These are phyloP conservation scores for Myripristis murdjan DNA, from an alignment of 2,797 vertebrate genomes.

Conservation along the genomic window DNA sequence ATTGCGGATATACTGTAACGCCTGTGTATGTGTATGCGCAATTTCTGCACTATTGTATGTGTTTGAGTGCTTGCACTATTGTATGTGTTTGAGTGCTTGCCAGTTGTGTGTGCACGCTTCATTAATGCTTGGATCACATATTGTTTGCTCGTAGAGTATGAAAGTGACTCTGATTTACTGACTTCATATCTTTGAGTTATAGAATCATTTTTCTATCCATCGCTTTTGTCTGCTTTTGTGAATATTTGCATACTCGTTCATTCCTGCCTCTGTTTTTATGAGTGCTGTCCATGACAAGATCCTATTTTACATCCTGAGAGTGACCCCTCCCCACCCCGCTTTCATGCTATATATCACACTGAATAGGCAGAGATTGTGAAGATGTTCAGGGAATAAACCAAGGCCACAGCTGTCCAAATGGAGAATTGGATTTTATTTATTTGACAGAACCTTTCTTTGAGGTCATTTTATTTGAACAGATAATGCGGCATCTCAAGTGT, in stretches of 20 bases:
- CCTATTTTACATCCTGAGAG: slow-evolving; percentile 4
- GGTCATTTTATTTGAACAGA: slow-evolving; percentile 26
- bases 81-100: too few species aligned
- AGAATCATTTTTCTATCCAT: not conserved
- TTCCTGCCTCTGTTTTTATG: not conserved
- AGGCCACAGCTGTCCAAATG: slow-evolving; percentile 13
- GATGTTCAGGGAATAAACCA: slow-evolving; percentile 7
- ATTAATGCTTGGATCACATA: not conserved
- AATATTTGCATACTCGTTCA: not conserved
- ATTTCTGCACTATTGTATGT: not conserved
- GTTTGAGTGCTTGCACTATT: too few species aligned
- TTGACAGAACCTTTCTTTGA: slow-evolving; percentile 10
- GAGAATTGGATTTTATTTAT: slow-evolving; percentile 20
- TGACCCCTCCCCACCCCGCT: too few species aligned
- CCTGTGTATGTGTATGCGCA: slow-evolving; percentile 1
- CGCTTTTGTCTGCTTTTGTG: slow-evolving; percentile 5
- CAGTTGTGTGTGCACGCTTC: slow-evolving; percentile 18
- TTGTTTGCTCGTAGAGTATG: not conserved
- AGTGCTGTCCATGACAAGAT: not conserved
- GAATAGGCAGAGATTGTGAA: slow-evolving; percentile 17
- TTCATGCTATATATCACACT: slow-evolving; percentile 14
- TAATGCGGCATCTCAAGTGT: slow-evolving; percentile 31
- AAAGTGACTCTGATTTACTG: slow-evolving; percentile 28
- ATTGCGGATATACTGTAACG: slow-evolving; percentile 30
- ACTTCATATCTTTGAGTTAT: slow-evolving; percentile 2